Base-by-base conservation (phyloP, 2,888 invertebrate species). In the Calephelis perditalis region DNA sequence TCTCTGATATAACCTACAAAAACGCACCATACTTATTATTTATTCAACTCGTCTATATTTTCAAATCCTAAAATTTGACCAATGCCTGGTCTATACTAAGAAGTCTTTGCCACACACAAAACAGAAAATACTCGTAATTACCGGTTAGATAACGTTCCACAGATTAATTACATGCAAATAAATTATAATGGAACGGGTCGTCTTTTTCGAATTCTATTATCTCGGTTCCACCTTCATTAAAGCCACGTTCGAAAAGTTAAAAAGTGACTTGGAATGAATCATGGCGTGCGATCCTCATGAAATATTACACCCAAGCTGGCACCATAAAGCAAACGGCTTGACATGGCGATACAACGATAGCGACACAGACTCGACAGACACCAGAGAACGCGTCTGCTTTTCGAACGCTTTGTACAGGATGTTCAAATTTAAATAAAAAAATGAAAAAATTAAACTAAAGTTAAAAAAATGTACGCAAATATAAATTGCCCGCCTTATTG, bases 341-440 rank as follows among this genome's bases (percentile, higher is more conserved):
- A 88, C 88, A 86, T 78, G 78, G 82, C 87, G 89, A 89, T 90
- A 89, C 89, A 87, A 84, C 86, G 89, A 90, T 90, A 90, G 89
- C 86, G 87, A 89, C 89, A 87, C 83, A 79, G 79, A 77, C 77
- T 81, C 84, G 85, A 86, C 87, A 83, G 86, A 84, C 87, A 83
- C 81, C 80, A 81, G 79, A 83, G 80, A 84, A 82, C 87, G 83
- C 79, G 85, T 77, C 79, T 81, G 73, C 76, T 75, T 67, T 71
- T 77, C 70, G 73, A 73, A 73, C 70, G 67, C 62, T 63, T 67
- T 62, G 62, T 79, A 88, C 79, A 86, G 88, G 81, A 56, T 84
- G 87, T 75, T 76, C 68, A 49, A 49, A 35, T 49, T 26, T 15
- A 26, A 15, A 26, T 26, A 26, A 49, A 49, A 49, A 49, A 3